Evolutionary conservation across 2,888 invertebrate genomes (phyloP).

Genomic region (Microctonus hyperodae): DNA sequence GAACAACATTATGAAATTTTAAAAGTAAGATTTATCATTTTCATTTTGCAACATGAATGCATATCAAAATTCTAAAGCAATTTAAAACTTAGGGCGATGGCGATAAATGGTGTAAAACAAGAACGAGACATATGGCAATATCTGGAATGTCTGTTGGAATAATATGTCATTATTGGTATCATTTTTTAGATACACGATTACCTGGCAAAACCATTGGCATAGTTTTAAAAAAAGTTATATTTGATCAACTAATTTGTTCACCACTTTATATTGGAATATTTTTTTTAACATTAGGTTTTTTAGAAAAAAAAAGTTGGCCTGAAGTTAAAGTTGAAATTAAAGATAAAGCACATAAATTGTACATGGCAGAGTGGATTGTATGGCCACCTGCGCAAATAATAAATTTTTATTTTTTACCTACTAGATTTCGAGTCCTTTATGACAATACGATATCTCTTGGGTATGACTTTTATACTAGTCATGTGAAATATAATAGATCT

Average conservation of each 20-base stretch:
- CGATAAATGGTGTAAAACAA: slow-evolving; percentile 66
- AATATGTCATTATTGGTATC: slow-evolving; percentile 88
- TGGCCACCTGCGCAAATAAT: slow-evolving; percentile 94
- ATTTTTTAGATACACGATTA: slow-evolving; percentile 74
- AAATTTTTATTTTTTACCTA: slow-evolving; percentile 89
- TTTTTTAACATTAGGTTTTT: slow-evolving; percentile 76
- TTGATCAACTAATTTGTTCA: slow-evolving; percentile 86
- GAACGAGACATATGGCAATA: slow-evolving; percentile 79
- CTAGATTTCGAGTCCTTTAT: slow-evolving; percentile 83
- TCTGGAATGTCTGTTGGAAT: slow-evolving; percentile 81
- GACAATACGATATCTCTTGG: slow-evolving; percentile 86
- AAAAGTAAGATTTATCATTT: slow-evolving; percentile 46
- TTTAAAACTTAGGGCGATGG: slow-evolving; percentile 62
- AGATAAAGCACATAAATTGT: slow-evolving; percentile 79
- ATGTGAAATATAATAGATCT: slow-evolving; percentile 70
- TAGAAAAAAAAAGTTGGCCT: slow-evolving; percentile 71
- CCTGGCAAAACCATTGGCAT: slow-evolving; percentile 73
- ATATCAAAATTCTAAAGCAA: not conserved
- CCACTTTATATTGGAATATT: slow-evolving; percentile 81
- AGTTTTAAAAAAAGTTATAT: slow-evolving; percentile 78
- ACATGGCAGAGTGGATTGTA: slow-evolving; percentile 87
- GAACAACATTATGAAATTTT: slow-evolving; percentile 82
- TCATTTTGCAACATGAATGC: not conserved
- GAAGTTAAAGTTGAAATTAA: slow-evolving; percentile 74
- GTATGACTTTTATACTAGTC: slow-evolving; percentile 85